phyloP scores from a whole-genome alignment of 1,140 invertebrate species.

The Dolichoris vasculosae region DNA sequence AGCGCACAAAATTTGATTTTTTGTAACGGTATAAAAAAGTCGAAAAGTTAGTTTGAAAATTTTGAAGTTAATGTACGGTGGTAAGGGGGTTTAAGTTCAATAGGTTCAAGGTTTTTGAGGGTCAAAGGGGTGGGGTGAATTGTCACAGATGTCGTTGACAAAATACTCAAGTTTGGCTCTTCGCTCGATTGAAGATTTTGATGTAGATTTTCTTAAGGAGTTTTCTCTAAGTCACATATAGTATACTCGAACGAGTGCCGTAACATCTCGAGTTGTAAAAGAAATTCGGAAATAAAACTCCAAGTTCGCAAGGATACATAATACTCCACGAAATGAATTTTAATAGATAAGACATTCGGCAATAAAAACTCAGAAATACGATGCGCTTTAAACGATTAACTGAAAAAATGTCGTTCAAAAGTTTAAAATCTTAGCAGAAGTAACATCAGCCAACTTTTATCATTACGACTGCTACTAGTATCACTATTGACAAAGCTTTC shows the following conservation, averaged over 20 bases:
- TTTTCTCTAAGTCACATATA: neutral
- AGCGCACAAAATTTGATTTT: neutral
- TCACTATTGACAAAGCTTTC: conserved; percentile 10
- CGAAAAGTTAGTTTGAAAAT: neutral
- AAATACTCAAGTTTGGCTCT: neutral
- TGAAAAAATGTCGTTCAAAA: neutral
- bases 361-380: neutral
- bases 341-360: no score
- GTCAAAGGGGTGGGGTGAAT: neutral
- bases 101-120: neutral
- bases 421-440: neutral
- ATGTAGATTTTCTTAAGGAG: neutral
- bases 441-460: neutral
- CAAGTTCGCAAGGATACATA: neutral
- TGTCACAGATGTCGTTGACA: neutral
- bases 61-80: neutral
- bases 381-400: neutral
- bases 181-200: neutral
- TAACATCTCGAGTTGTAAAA: neutral
- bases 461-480: neutral
- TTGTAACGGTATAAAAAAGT: neutral
- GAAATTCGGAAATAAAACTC: neutral
- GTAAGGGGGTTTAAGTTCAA: neutral
- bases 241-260: neutral
- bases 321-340: neutral